These are phyloP conservation scores for Apoda limacodes DNA, from an alignment of 2,888 invertebrate genomes.

Conservation along the genomic window DNA sequence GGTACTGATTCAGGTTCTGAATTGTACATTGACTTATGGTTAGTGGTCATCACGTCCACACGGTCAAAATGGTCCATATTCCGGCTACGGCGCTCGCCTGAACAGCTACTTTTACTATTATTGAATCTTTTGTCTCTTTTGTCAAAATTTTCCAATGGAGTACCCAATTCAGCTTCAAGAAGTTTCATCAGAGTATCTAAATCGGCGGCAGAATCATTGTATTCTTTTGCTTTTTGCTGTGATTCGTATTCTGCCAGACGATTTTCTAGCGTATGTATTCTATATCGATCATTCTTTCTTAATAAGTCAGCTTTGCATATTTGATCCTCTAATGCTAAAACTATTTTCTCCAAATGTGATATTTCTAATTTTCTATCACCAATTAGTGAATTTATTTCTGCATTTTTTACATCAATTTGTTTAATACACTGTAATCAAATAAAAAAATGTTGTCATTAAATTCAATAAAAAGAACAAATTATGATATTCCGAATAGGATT, in stretches of 20 bases:
- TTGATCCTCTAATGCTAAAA: conserved; percentile 49
- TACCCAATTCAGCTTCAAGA: conserved; percentile 48
- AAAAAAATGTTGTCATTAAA: conserved; percentile 7
- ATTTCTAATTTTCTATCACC: conserved; percentile 27
- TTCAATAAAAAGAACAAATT: conserved; percentile 4
- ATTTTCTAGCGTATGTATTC: conserved; percentile 32
- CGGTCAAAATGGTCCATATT: conserved; percentile 22
- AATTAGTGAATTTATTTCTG: conserved; percentile 46
- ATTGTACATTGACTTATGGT: conserved; percentile 19
- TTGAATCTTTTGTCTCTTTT: conserved; percentile 16
- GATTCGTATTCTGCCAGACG: conserved; percentile 35
- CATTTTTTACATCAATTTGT: conserved; percentile 39
- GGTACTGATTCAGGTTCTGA: conserved; percentile 26
- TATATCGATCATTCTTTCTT: conserved; percentile 40
- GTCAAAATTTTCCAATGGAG: conserved; percentile 21
- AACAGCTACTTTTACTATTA: conserved; percentile 15
- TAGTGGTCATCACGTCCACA: conserved; percentile 20
- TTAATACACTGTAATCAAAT: conserved; percentile 38
- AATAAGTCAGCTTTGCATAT: conserved; percentile 30
- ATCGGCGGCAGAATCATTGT: conserved; percentile 34
- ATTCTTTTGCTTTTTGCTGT: conserved; percentile 25
- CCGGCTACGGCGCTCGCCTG: conserved; percentile 17
- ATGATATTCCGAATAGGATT: too few species aligned
- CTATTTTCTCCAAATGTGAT: conserved; percentile 46
- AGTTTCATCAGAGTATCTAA: conserved; percentile 50